These are phyloP conservation scores for Tanypteryx hageni DNA, from an alignment of 2,888 invertebrate genomes.

Conservation along the genomic window DNA sequence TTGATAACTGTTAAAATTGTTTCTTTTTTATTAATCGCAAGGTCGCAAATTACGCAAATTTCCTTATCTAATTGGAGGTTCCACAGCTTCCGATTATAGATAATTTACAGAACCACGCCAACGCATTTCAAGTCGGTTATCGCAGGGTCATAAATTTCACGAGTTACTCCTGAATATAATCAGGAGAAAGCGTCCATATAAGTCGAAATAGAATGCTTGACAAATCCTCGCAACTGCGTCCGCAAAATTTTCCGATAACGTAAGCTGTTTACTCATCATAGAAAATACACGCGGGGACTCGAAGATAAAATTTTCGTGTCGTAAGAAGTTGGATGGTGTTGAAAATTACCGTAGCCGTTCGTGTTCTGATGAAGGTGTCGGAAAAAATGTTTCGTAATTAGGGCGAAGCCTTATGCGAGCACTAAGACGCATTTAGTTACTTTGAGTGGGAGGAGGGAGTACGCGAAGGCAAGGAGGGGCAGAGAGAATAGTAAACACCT, in stretches of 20 bases:
- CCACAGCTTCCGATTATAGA: no score
- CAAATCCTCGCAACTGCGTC: neutral
- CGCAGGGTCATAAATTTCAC: neutral
- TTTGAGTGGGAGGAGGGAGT: no score
- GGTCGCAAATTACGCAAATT: no score
- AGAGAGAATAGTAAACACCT: neutral
- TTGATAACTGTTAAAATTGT: no score
- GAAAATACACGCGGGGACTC: no score
- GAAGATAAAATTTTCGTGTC: no score
- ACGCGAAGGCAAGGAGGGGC: neutral
- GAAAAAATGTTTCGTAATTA: neutral
- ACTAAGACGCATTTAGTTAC: neutral
- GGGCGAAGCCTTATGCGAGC: neutral
- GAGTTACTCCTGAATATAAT: neutral
- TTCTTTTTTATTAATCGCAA: no score
- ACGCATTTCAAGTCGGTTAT: neutral
- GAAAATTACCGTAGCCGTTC: neutral
- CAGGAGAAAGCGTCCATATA: neutral
- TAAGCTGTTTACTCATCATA: no score
- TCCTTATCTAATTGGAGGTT: no score
- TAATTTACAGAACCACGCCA: neutral
- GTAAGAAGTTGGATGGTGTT: no score
- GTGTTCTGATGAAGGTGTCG: neutral
- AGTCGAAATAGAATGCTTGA: neutral
- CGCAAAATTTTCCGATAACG: no score